Percentiles rank a stretch among this genome's conserved stretches.
Evolutionary conservation across 2,888 invertebrate genomes (phyloP).

Genomic region (Anaspis maculata): DNA sequence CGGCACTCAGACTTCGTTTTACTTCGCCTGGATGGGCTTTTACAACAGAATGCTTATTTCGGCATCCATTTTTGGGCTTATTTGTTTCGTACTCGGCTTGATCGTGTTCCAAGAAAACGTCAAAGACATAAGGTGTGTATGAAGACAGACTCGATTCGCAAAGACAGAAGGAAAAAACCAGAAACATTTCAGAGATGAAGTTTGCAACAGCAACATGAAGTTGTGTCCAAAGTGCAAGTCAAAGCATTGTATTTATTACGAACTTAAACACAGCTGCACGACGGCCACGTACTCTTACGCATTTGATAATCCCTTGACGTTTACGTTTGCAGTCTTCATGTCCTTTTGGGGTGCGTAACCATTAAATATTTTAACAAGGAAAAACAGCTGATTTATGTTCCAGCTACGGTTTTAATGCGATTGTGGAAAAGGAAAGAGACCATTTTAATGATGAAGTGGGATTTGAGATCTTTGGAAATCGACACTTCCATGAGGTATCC

Average conservation of each 20-base stretch:
- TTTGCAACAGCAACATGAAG: slow-evolving; percentile 20
- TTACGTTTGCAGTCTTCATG: slow-evolving; percentile 21
- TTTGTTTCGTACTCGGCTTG: slow-evolving; percentile 38
- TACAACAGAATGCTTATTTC: slow-evolving; percentile 47
- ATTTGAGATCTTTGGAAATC: slow-evolving; percentile 22
- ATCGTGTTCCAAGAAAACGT: background rate
- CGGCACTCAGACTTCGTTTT: slow-evolving; percentile 49
- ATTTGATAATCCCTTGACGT: slow-evolving; percentile 23
- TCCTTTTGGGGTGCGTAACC: slow-evolving; percentile 43
- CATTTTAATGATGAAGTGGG: slow-evolving; percentile 32
- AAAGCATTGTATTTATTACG: slow-evolving; percentile 19
- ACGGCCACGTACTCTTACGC: too few relatives aligned
- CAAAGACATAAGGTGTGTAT: too few relatives aligned
- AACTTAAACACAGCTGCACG: slow-evolving; percentile 19
- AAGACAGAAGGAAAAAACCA: too few relatives aligned
- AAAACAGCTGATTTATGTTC: too few relatives aligned
- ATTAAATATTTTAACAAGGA: too few relatives aligned
- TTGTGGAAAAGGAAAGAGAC: slow-evolving; percentile 33
- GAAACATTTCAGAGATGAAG: slow-evolving; percentile 18
- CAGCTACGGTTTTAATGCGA: slow-evolving; percentile 32
- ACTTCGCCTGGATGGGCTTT: slow-evolving; percentile 50
- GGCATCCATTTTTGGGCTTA: slow-evolving; percentile 41
- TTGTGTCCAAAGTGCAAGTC: slow-evolving; percentile 26
- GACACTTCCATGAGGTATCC: slow-evolving; percentile 18
- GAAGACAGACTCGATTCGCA: too few relatives aligned